phyloP scores from a whole-genome alignment of 2,113 vertebrate species.

The Saccopteryx leptura region DNA sequence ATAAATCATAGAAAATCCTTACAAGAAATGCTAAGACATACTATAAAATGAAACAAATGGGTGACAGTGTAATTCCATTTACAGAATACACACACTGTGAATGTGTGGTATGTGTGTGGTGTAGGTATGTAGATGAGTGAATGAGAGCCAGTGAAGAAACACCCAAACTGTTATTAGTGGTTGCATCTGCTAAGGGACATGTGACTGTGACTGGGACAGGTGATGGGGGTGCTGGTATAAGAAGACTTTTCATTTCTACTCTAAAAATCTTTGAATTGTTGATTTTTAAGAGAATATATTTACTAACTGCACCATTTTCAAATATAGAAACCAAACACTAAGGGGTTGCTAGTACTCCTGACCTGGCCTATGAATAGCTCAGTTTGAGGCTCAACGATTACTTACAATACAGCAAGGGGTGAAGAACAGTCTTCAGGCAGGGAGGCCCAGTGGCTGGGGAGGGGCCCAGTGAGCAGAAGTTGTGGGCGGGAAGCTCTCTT shows the following conservation, averaged over 20 bases:
- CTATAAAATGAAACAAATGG: background rate
- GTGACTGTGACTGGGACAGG: too few relatives aligned
- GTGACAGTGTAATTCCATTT: background rate
- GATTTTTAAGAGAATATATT: background rate
- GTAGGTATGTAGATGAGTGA: background rate
- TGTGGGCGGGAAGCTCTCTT: background rate
- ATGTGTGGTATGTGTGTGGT: background rate
- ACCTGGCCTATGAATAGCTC: background rate
- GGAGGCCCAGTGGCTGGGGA: too few relatives aligned
- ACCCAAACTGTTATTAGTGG: background rate
- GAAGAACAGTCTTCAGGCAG: rapidly evolving
- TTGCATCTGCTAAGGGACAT: background rate
- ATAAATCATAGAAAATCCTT: background rate
- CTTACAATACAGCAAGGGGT: background rate
- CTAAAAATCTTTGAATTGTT: background rate
- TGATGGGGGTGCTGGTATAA: background rate
- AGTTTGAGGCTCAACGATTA: background rate
- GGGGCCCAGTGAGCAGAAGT: rapidly evolving
- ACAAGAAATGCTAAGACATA: background rate
- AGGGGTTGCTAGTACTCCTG: background rate
- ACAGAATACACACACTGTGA: background rate
- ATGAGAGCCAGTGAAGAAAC: background rate
- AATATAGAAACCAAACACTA: background rate
- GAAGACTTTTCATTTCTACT: background rate
- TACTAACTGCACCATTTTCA: background rate